Evolutionary conservation across 2,888 invertebrate genomes (phyloP).

Genomic region (Tachystola acroxantha): DNA sequence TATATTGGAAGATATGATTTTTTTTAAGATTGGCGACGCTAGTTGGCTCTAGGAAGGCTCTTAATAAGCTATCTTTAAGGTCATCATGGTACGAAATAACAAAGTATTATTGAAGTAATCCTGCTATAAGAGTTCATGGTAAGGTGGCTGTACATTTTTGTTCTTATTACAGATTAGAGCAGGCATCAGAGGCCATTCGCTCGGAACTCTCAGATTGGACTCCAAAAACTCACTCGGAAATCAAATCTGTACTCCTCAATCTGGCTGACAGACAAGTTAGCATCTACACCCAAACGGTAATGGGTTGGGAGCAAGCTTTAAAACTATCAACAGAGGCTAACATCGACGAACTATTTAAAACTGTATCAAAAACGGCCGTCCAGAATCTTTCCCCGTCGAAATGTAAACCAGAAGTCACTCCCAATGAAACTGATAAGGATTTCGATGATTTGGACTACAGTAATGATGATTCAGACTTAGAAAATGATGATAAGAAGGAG

Average conservation of each 20-base stretch:
- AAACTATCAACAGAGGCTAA: constrained; percentile 44
- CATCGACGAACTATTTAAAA: constrained; percentile 52
- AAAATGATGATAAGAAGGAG: constrained; percentile 8
- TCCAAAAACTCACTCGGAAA: constrained; percentile 51
- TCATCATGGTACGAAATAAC: too few relatives aligned
- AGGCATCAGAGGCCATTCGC: constrained; percentile 60
- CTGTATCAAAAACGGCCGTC: constrained; percentile 59
- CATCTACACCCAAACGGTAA: constrained; percentile 31
- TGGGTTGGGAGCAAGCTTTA: constrained; percentile 56
- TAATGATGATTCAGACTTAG: constrained; percentile 27
- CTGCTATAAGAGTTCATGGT: too few relatives aligned
- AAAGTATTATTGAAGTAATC: too few relatives aligned
- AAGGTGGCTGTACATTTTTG: too few relatives aligned
- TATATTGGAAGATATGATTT: too few relatives aligned
- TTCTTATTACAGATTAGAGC: constrained; percentile 49
- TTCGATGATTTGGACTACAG: constrained; percentile 39
- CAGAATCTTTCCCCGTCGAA: constrained; percentile 55
- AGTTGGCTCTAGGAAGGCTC: too few relatives aligned
- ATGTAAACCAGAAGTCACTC: constrained; percentile 33
- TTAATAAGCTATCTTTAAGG: too few relatives aligned
- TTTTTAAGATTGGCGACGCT: too few relatives aligned
- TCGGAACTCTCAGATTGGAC: constrained; percentile 62
- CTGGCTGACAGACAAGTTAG: constrained; percentile 44
- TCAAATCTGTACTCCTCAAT: constrained; percentile 48
- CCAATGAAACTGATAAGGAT: constrained; percentile 43